These are phyloP conservation scores for Agrochola litura DNA, from an alignment of 2,888 invertebrate species.

Conservation along the genomic window DNA sequence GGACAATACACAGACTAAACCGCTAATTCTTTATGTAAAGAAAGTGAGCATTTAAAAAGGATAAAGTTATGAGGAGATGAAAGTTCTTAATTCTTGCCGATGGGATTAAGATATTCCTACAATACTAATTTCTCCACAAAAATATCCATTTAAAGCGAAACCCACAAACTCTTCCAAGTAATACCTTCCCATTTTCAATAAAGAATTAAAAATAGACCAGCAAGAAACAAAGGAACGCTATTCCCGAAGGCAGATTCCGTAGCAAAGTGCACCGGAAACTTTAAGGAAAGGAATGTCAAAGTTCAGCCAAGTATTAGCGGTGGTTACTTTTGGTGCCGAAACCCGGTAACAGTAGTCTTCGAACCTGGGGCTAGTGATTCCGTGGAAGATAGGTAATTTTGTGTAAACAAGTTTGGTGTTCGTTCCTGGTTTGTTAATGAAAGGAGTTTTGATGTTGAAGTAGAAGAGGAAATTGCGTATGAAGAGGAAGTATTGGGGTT, in stretches of 20 bases:
- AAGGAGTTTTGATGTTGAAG: constrained; percentile 36
- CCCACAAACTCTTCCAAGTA: not conserved
- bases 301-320: constrained; percentile 58
- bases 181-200: constrained; percentile 40
- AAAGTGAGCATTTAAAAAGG: not conserved
- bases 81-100: not conserved
- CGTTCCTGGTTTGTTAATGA: constrained; percentile 41
- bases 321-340: constrained; percentile 36
- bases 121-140: not conserved
- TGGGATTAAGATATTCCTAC: not conserved
- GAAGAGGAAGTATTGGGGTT: not conserved
- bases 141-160: not conserved
- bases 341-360: constrained; percentile 9
- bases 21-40: not conserved
- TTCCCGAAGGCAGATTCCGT: constrained; percentile 55
- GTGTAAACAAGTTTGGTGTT: constrained; percentile 46
- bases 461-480: not conserved
- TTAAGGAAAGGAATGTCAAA: constrained; percentile 58
- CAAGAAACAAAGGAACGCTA: constrained; percentile 52
- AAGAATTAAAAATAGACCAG: constrained; percentile 50
- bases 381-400: constrained; percentile 39
- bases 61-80: not conserved
- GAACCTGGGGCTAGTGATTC: constrained; percentile 18
- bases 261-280: constrained; percentile 61
- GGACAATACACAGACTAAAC: not conserved